Evolutionary conservation across 1,140 invertebrate genomes (phyloP).

Genomic region (Vanessa atalanta): DNA sequence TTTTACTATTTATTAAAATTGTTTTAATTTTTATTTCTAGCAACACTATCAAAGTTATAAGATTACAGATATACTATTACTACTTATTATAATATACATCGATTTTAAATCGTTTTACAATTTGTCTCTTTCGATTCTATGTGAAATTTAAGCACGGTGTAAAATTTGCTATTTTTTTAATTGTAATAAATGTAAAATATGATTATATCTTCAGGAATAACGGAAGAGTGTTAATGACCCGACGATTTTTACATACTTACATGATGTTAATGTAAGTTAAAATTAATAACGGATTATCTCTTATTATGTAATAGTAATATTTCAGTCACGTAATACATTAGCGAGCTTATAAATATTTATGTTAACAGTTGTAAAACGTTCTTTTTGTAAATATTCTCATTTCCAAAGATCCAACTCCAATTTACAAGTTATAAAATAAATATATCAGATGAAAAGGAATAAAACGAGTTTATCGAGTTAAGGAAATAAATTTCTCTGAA

Average conservation of each 20-base stretch:
- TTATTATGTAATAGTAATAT: neutral
- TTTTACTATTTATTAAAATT: too few relatives aligned
- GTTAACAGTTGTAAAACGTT: neutral
- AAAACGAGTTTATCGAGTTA: constrained; percentile 13
- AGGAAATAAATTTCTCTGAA: constrained; percentile 9
- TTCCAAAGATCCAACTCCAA: neutral
- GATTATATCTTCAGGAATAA: neutral
- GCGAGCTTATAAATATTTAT: neutral
- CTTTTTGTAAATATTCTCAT: neutral
- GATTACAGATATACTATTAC: too few relatives aligned
- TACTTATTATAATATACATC: too few relatives aligned
- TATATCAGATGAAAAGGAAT: neutral
- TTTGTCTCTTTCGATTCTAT: too few relatives aligned
- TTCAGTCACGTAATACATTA: neutral
- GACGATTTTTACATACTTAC: neutral
- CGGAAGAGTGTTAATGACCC: neutral
- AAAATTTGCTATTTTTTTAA: neutral
- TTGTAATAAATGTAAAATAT: neutral
- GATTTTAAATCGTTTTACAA: too few relatives aligned
- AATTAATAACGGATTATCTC: neutral
- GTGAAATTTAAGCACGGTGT: neutral
- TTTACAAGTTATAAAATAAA: neutral
- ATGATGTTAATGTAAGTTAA: neutral
- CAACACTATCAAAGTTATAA: too few relatives aligned
- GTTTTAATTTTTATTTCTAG: too few relatives aligned